Evolutionary conservation across 53 echinoderm and acorn worm species (phyloP).

Genomic region (Holothuria leucospilota): DNA sequence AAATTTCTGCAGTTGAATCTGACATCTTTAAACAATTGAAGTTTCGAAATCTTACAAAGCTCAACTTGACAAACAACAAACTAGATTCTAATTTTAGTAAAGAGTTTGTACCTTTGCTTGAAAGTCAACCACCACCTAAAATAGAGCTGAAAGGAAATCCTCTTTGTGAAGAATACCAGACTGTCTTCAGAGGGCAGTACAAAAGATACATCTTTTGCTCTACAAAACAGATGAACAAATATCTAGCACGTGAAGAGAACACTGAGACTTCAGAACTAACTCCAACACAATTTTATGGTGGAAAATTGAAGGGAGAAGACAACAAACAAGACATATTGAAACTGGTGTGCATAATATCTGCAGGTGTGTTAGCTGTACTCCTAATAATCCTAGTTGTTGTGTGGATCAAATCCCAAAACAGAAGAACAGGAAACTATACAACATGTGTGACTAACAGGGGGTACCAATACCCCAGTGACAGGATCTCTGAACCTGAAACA

Average conservation of each 20-base stretch:
- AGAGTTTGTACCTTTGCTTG: slow-evolving; percentile 1
- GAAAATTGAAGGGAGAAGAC: too few species aligned
- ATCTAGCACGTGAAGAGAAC: neutral
- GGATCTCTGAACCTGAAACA: neutral
- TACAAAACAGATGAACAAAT: neutral
- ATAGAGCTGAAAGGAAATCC: slow-evolving; percentile 24
- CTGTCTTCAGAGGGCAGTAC: neutral
- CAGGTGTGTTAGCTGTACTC: neutral
- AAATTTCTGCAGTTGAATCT: neutral
- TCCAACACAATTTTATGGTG: too few species aligned
- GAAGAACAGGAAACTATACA: neutral
- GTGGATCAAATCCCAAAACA: neutral
- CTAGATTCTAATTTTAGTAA: neutral
- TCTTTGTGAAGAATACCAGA: slow-evolving; percentile 34
- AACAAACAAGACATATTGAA: neutral
- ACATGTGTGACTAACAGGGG: too few species aligned
- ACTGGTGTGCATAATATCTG: neutral
- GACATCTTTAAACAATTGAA: neutral
- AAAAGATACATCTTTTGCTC: neutral
- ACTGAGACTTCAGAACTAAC: neutral
- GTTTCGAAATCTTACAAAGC: neutral
- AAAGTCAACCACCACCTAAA: neutral
- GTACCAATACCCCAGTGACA: too few species aligned
- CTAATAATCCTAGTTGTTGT: neutral
- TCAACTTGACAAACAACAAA: slow-evolving; percentile 13